Evolutionary conservation across 2,888 invertebrate genomes (phyloP).

Genomic region (Phanerotoma sp.): DNA sequence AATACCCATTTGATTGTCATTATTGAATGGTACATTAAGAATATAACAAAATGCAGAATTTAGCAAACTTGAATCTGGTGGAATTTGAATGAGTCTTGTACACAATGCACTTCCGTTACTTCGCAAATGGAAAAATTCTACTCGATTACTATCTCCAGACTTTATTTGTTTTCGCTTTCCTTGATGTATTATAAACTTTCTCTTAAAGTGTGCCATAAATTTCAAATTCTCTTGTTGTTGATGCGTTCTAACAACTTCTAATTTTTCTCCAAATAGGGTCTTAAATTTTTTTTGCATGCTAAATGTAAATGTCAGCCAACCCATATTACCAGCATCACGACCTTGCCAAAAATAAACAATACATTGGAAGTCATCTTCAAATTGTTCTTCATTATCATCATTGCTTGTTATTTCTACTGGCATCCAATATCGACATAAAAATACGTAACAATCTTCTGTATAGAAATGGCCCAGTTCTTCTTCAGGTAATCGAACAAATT

Average conservation of each 20-base stretch:
- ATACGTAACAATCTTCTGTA: conserved; percentile 96
- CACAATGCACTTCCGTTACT: conserved; percentile 95
- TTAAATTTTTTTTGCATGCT: conserved; percentile 90
- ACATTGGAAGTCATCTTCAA: conserved; percentile 80
- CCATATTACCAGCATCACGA: conserved; percentile 96
- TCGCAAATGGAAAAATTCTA: conserved; percentile 92
- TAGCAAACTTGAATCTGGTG: conserved; percentile 78
- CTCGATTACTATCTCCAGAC: conserved; percentile 53
- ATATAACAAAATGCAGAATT: conserved; percentile 97
- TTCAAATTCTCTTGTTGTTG: conserved; percentile 99
- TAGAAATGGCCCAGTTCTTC: conserved; percentile 91
- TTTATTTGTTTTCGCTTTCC: conserved; percentile 73
- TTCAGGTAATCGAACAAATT: conserved; percentile 96
- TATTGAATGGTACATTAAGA: conserved; percentile 89
- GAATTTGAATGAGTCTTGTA: conserved; percentile 88
- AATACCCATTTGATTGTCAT: conserved; percentile 81
- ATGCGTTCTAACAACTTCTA: conserved; percentile 94
- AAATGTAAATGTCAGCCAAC: conserved; percentile 99
- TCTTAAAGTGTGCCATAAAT: conserved; percentile 96
- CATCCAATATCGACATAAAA: conserved; percentile 94
- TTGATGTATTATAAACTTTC: conserved; percentile 88
- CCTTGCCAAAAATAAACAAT: conserved; percentile 99
- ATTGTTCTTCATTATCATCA: conserved; percentile 59
- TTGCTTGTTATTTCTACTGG: conserved; percentile 59
- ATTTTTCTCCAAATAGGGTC: conserved; percentile 80